Evolutionary conservation across 2,888 invertebrate species (phyloP), one percentile per base, ranked within the genome.

Genomic region (Heliconius aoede): DNA sequence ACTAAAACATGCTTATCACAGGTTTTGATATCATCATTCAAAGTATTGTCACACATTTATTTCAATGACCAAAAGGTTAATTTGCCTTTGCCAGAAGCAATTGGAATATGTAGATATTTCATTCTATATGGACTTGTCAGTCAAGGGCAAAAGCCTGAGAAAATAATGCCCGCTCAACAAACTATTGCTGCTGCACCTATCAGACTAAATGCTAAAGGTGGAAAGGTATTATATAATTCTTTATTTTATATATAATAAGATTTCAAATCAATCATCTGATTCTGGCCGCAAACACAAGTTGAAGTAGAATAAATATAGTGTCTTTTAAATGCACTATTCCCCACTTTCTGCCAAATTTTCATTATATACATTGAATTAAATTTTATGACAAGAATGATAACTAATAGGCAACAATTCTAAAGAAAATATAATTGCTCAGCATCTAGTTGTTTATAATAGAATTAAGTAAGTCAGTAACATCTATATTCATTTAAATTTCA

Each of bases 161-260:
- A 92, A 83, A 95, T 96, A 40, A 89, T 95, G 87, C 95, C 96
- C 1, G 95, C 96, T 0, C 95, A 96, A 81, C 95, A 96, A 81
- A 95, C 95, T 28, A 87, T 96, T 60, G 95, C 95, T 18, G 95
- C 95, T 79, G 94, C 94, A 79, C 89, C 93, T 24, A 88, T 92
- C 0, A 83, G 88, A 69, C 92, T 90, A 79, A 93, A 92, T 77
- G 82, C 86, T 62, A 93, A 89, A 84, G 96, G 96, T n/a, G 96
- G 96, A 81, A 96, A 96, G 90, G 95, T 96, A 88, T 82, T 24
- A 18, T 15, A 15, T 65, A 36, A 32, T 36, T 32, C 9, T 55
- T n/a, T n/a, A 11, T n/a, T 55, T 0, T n/a, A n/a, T n/a, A 55
- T 46, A 15, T 46, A 46, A 18, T 18, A 7, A 46, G 18, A 2